Percentiles rank a stretch among this genome's conserved stretches.
phyloP scores from a whole-genome alignment of 2,888 invertebrate species.

The Ditylenchus weischeri region DNA sequence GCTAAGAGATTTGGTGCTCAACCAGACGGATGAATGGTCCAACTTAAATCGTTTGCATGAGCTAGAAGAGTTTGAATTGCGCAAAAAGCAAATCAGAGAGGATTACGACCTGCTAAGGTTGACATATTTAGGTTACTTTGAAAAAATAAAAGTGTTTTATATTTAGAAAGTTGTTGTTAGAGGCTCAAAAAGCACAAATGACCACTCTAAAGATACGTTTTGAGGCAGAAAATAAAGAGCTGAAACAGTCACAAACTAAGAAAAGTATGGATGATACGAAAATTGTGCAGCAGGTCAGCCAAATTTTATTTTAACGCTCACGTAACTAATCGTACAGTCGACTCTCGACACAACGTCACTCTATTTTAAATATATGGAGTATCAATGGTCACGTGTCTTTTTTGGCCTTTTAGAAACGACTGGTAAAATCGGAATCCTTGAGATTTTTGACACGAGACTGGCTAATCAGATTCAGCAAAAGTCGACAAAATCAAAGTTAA shows the following conservation, averaged over 20 bases:
- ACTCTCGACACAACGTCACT: too few species aligned
- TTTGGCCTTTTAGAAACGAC: too few species aligned
- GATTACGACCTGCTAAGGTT: constrained; percentile 65
- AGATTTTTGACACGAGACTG: too few species aligned
- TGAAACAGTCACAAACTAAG: constrained; percentile 90
- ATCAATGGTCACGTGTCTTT: too few species aligned
- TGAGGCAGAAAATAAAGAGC: constrained; percentile 80
- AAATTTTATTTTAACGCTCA: neutral
- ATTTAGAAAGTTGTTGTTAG: constrained; percentile 72
- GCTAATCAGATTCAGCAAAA: too few species aligned
- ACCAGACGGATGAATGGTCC: constrained; percentile 91
- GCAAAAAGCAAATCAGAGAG: constrained; percentile 69
- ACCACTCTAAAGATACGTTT: constrained; percentile 44
- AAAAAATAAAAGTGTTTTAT: neutral
- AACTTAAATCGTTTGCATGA: constrained; percentile 77
- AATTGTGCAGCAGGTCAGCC: constrained; percentile 69
- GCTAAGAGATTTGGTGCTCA: constrained; percentile 72
- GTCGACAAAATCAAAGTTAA: too few species aligned
- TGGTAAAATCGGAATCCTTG: too few species aligned
- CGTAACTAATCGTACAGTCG: neutral
- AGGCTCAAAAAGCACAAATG: constrained; percentile 70
- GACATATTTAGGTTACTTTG: neutral
- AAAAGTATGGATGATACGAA: constrained; percentile 93
- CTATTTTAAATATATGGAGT: too few species aligned
- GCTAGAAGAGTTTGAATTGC: constrained; percentile 71